Evolutionary conservation across 2,113 vertebrate species (phyloP).

Genomic region (Pyxicephalus adspersus): DNA sequence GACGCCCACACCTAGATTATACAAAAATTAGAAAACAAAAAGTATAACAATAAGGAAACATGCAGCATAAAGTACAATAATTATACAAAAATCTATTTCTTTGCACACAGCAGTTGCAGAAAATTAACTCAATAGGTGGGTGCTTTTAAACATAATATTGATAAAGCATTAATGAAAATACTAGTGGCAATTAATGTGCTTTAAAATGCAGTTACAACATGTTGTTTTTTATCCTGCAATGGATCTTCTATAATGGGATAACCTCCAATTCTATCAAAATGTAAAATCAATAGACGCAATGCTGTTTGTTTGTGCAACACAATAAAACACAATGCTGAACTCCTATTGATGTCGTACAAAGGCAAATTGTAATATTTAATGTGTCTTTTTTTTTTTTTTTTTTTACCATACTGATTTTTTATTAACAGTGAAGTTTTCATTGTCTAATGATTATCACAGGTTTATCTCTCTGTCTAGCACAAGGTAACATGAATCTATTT

Average conservation of each 20-base stretch:
- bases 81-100: too few species aligned
- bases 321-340: not conserved
- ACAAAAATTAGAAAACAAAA: too few species aligned
- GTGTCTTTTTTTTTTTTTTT: too few species aligned
- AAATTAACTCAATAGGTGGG: too few species aligned
- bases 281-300: slow-evolving; percentile 9
- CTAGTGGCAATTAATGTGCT: not conserved
- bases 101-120: too few species aligned
- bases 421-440: not conserved
- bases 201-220: not conserved
- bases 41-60: too few species aligned
- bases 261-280: slow-evolving; percentile 3
- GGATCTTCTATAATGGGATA: slow-evolving; percentile 7
- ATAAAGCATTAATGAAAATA: not conserved
- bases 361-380: not conserved
- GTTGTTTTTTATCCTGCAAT: not conserved
- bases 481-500: not conserved
- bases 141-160: too few species aligned
- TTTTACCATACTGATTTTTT: not conserved
- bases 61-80: too few species aligned
- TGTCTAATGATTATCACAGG: too few species aligned
- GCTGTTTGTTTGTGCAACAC: not conserved
- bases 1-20: too few species aligned
- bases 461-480: too few species aligned
- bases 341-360: not conserved